Evolutionary conservation across 2,888 invertebrate genomes (phyloP).

Genomic region (Lissonota sp.): DNA sequence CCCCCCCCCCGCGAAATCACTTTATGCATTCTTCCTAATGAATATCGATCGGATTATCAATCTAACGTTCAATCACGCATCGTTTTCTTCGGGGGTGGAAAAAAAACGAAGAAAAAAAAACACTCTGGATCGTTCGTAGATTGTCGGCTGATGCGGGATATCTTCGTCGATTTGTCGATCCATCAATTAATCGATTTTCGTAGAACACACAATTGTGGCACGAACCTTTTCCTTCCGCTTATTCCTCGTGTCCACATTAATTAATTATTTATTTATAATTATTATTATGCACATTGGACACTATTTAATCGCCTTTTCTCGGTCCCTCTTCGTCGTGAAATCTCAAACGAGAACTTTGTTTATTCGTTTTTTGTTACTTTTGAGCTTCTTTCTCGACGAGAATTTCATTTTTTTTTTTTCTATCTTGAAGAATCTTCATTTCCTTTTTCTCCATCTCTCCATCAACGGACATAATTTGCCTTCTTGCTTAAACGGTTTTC

Average conservation of each 20-base stretch:
- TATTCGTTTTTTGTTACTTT: constrained; percentile 31
- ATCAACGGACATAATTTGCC: neutral
- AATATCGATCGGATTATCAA: constrained; percentile 52
- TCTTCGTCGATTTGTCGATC: constrained; percentile 41
- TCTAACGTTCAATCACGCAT: constrained; percentile 49
- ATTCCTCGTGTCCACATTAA: constrained; percentile 30
- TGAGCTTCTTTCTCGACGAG: constrained; percentile 13
- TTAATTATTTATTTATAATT: constrained; percentile 32
- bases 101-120: constrained; percentile 33
- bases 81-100: neutral
- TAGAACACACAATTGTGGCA: constrained; percentile 43
- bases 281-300: constrained; percentile 61
- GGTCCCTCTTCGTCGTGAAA: constrained; percentile 35
- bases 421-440: neutral
- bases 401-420: constrained; percentile 19
- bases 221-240: constrained; percentile 6
- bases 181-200: constrained; percentile 26
- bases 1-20: neutral
- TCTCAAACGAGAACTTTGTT: constrained; percentile 35
- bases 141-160: no score
- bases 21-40: neutral
- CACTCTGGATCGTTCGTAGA: constrained; percentile 10
- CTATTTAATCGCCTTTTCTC: constrained; percentile 31
- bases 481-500: neutral
- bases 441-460: neutral